Evolutionary conservation across 2,888 invertebrate species (phyloP), one percentile per base, ranked within the genome.

Genomic region (Elysia crispata): DNA sequence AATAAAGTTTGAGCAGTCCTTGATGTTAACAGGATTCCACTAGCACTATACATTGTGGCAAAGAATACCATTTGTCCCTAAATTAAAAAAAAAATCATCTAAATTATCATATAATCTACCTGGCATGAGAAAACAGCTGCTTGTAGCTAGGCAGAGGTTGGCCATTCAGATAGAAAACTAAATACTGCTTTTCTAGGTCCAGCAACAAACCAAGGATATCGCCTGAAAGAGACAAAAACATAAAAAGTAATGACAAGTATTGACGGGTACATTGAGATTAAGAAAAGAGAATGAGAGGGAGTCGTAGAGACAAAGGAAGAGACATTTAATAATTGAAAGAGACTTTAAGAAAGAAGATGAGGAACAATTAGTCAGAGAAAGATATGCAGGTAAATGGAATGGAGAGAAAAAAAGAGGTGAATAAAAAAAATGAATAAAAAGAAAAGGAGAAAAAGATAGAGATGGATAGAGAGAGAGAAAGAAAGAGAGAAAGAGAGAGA

Each of bases 161-260:
- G 18, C 97, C 98, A 92, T 98, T 97, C 80, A 97, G 93, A 76
- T 95, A 96, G 93, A 98, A 98, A 70, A 95, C 93, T 33, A 96
- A 95, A 91, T 95, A 94, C 82, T 94, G 94, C 73, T 93, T 93
- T 73, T 95, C 94, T 76, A 97, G 93, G 91, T 98, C 96, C 81
- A 98, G 93, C 70, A 97, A 94, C 87, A 96, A 96, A 41, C 98
- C 98, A 76, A 98, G 93, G 18, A 95, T 94, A 89, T 97, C 97
- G 18, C 97, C 93, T 92, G 87, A 50, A 64, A 75, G 64, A 11
- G 41, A 23, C 25, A 23, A 13, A 30, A 62, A 60, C 20, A 60
- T 41, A 41, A 41, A 41, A 41, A 6, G 11, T 11, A 41, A 41
- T 41, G 41, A 41, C 41, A 41, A 3, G 11, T 11, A 41, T 11